phyloP scores from a whole-genome alignment of 2,797 vertebrate species.

The Coluber constrictor region DNA sequence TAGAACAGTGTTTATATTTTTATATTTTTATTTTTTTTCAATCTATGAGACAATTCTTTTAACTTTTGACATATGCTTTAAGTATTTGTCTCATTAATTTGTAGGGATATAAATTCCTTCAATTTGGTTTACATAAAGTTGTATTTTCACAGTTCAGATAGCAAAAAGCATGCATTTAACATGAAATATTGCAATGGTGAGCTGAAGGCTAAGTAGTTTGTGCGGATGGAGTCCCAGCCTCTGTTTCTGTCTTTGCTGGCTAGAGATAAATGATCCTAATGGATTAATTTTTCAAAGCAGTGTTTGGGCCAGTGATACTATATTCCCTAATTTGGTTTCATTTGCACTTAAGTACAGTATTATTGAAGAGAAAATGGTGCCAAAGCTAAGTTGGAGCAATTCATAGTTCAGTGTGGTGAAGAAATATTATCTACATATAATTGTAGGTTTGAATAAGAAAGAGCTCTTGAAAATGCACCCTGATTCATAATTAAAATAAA shows the following conservation, averaged over 20 bases:
- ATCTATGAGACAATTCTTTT: not conserved
- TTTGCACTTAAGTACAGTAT: not conserved
- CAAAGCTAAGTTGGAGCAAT: not conserved
- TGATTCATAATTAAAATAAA: not conserved
- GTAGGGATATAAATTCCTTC: not conserved
- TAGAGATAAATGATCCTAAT: not conserved
- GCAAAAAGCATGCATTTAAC: not conserved
- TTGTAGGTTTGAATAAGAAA: not conserved
- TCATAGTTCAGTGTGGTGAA: not conserved
- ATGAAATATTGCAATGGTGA: conserved; percentile 40
- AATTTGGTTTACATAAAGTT: not conserved
- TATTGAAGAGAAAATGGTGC: not conserved
- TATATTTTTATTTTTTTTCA: not conserved
- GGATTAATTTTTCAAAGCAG: not conserved
- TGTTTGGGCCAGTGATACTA: conserved; percentile 8
- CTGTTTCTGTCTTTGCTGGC: not conserved
- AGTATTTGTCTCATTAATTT: not conserved
- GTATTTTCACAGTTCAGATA: not conserved
- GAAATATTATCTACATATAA: not conserved
- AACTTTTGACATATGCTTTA: not conserved
- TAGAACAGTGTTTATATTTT: not conserved
- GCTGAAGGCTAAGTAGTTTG: conserved; percentile 7
- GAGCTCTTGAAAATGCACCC: not conserved
- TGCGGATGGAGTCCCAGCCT: not conserved
- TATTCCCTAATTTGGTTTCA: conserved; percentile 25